A percentile compares a stretch with the other conserved stretches of the same genome.
These are phyloP conservation scores for Crossocerus cetratus DNA, from an alignment of 2,888 invertebrate species.

Conservation along the genomic window DNA sequence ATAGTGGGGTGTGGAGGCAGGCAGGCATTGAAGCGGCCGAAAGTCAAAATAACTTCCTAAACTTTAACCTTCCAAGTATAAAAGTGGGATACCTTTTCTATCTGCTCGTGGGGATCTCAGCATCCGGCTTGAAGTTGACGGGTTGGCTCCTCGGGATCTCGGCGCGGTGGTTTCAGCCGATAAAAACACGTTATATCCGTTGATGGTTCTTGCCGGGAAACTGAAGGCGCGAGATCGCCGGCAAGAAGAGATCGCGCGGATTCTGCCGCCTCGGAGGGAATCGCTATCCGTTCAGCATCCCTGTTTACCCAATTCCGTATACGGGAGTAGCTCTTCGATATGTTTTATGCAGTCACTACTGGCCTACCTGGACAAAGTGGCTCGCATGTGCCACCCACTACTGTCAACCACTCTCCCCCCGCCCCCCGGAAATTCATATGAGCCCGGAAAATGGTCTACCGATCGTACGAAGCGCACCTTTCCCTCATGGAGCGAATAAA, in stretches of 20 bases:
- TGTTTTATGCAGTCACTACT: constrained; percentile 1
- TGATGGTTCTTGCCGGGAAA: constrained; percentile 46
- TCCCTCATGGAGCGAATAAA: too few species aligned
- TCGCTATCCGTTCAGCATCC: background rate
- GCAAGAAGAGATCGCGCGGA: constrained; percentile 41
- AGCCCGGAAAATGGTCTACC: too few species aligned
- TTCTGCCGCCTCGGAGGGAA: constrained; percentile 28
- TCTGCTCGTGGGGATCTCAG: constrained; percentile 67
- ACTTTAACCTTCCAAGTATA: constrained; percentile 71
- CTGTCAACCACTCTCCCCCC: background rate
- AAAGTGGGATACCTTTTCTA: constrained; percentile 70
- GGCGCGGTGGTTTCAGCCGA: constrained; percentile 52
- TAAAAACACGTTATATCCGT: constrained; percentile 71
- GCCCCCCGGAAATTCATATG: too few species aligned
- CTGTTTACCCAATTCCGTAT: constrained; percentile 1
- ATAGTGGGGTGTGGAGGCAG: constrained; percentile 1
- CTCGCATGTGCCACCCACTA: background rate
- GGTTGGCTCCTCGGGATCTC: constrained; percentile 33
- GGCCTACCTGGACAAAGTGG: background rate
- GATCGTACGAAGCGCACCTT: too few species aligned
- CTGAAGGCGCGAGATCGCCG: constrained; percentile 26
- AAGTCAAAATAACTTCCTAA: constrained; percentile 74
- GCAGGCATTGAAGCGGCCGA: constrained; percentile 45
- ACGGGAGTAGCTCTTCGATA: background rate
- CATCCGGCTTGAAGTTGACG: constrained; percentile 58